phyloP scores from a whole-genome alignment of 2,797 vertebrate genomes.

The Acanthurus lineatus region DNA sequence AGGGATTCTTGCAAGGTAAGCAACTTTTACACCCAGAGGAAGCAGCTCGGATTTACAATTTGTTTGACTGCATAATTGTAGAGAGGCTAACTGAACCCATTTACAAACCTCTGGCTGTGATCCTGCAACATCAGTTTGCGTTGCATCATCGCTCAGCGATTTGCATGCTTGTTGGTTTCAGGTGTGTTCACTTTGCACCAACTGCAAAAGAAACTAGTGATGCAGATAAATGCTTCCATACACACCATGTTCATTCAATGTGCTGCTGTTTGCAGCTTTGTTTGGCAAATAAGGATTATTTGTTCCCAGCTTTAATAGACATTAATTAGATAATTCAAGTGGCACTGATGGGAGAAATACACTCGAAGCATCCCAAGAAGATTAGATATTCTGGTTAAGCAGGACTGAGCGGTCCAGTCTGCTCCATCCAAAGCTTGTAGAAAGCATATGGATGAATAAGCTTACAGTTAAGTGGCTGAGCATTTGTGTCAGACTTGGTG shows the following conservation, averaged over 20 bases:
- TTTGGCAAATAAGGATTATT: neutral
- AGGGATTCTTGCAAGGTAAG: neutral
- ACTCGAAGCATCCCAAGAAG: constrained; percentile 2
- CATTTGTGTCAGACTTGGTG: constrained; percentile 41
- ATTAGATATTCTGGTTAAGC: constrained; percentile 36
- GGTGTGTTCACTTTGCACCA: constrained; percentile 5
- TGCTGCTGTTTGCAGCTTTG: neutral
- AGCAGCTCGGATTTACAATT: neutral
- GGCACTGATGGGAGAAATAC: constrained; percentile 11
- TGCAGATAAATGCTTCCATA: neutral
- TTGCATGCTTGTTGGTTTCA: neutral
- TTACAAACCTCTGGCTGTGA: neutral
- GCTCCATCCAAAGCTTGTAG: constrained; percentile 24
- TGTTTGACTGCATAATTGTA: neutral
- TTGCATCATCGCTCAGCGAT: constrained; percentile 4
- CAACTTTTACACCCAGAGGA: neutral
- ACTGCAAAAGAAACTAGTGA: neutral
- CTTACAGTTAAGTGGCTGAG: constrained; percentile 53
- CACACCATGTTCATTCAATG: neutral
- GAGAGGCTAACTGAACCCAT: neutral
- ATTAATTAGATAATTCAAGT: constrained; percentile 5
- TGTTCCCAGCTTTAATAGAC: neutral
- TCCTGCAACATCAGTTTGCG: neutral
- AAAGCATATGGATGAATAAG: constrained; percentile 53
- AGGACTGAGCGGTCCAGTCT: constrained; percentile 11